Base-by-base conservation (phyloP, 2,888 invertebrate species). In the Microplitis manilae region DNA sequence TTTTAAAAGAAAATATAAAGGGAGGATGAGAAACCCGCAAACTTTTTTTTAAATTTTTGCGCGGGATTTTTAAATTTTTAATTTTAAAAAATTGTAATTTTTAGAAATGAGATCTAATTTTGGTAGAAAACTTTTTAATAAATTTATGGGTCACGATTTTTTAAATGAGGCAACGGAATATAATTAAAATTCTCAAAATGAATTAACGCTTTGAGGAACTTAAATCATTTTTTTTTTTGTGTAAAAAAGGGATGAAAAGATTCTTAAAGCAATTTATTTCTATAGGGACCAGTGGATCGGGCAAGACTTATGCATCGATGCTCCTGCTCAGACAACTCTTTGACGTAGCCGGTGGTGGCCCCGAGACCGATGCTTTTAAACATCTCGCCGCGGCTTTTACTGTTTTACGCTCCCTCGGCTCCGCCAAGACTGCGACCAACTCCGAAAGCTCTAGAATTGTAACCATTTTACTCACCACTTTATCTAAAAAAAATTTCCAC, bases 331-430 rank as follows among this genome's bases (percentile, higher is more conserved):
- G 97, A 85, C 96, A 97, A 89, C 91, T 98, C 87, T 98, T 97
- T 91, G 97, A 97, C 88, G 95, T 96, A 82, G 97, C 97, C 77
- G 98, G 97, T 79, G 98, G 97, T 84, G 97, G 97, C 70, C 95
- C 96, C 4, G 97, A 97, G 92, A 97, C 98, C 30, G 98, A 98
- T 91, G 97, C 97, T 68, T 98, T 97, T 91, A 98, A 98, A 91
- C 97, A 98, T 91, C 93, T 98, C 83, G 96, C 97, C 13, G 98
- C 98, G 74, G 97, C 98, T 71, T 96, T 98, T 91, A 98, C 98
- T 79, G 98, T 98, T 80, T 93, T 98, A 84, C 93, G 97, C 82
- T 96, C 97, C 30, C 93, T 98, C 79, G 97, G 97, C 81, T 95
- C 96, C 61, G 97, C 98, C 67, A 96, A 96, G 90, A 98, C 97